These are phyloP conservation scores for Drosophila saltans DNA, from an alignment of 1,140 invertebrate species.

Conservation along the genomic window DNA sequence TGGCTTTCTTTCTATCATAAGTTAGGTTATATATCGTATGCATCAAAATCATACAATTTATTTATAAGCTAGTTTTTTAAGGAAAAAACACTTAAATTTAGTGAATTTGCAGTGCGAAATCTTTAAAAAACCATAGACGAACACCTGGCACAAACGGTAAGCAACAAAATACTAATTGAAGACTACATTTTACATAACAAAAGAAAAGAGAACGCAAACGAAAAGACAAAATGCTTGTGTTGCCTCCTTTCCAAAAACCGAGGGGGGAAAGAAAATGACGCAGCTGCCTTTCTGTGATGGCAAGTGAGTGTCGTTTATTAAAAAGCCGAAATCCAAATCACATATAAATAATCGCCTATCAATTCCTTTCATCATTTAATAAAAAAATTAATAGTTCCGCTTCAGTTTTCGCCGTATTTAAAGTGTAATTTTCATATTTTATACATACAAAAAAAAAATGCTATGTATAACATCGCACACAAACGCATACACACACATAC, in stretches of 20 bases:
- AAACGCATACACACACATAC: conserved; percentile 52
- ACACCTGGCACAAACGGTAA: conserved; percentile 83
- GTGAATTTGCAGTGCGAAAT: conserved; percentile 83
- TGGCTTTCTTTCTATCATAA: conserved; percentile 82
- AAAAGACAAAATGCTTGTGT: conserved; percentile 43
- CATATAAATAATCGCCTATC: background rate
- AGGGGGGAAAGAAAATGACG: conserved; percentile 64
- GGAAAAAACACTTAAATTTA: conserved; percentile 83
- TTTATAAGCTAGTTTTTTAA: conserved; percentile 84
- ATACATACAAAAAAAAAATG: conserved; percentile 78
- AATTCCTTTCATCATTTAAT: conserved; percentile 13
- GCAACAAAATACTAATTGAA: conserved; percentile 49
- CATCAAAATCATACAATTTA: conserved; percentile 83
- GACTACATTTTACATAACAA: conserved; percentile 78
- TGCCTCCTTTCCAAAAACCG: conserved; percentile 48
- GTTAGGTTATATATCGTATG: conserved; percentile 84
- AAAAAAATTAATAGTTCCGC: conserved; percentile 26
- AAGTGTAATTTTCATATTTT: conserved; percentile 80
- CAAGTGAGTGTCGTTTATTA: conserved; percentile 29
- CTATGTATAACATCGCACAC: conserved; percentile 80
- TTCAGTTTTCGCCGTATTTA: conserved; percentile 32
- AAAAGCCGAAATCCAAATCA: conserved; percentile 23
- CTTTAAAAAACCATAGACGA: conserved; percentile 83
- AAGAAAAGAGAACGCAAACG: conserved; percentile 49
- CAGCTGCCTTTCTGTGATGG: conserved; percentile 60